Conservation (phyloP, 2,797 vertebrate species). For the Sebastes itinus region DNA sequence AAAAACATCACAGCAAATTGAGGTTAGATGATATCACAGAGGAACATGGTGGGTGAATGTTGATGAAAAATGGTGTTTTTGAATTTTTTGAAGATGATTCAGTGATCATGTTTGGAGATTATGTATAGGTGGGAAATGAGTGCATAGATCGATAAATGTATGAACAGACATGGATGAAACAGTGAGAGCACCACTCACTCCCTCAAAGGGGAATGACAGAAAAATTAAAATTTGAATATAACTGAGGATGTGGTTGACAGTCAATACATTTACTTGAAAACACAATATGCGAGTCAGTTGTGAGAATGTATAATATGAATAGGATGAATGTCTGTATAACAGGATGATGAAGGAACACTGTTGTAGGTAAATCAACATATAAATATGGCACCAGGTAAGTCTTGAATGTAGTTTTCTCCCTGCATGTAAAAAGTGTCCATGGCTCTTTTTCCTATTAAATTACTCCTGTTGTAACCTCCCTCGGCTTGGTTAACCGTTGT, state of each 20-base stretch:
- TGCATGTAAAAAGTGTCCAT: constrained; percentile 75
- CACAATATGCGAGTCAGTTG: constrained; percentile 14
- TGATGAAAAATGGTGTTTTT: constrained; percentile 1
- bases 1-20: constrained; percentile 52
- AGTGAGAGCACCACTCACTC: constrained; percentile 40
- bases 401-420: constrained; percentile 67
- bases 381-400: constrained; percentile 70
- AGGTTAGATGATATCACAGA: constrained; percentile 65
- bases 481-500: constrained; percentile 82
- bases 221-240: neutral
- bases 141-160: constrained; percentile 28
- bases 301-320: neutral
- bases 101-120: neutral
- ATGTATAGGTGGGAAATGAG: constrained; percentile 5
- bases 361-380: constrained; percentile 62
- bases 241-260: neutral
- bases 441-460: constrained; percentile 65
- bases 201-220: constrained; percentile 29
- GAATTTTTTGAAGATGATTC: constrained; percentile 2
- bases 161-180: constrained; percentile 9
- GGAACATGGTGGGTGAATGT: constrained; percentile 2
- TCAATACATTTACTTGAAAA: neutral
- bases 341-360: constrained; percentile 49
- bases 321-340: neutral
- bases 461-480: constrained; percentile 25